These are phyloP conservation scores for Ptilorrhoa leucosticta DNA, from an alignment of 2,113 vertebrate genomes.

Conservation along the genomic window DNA sequence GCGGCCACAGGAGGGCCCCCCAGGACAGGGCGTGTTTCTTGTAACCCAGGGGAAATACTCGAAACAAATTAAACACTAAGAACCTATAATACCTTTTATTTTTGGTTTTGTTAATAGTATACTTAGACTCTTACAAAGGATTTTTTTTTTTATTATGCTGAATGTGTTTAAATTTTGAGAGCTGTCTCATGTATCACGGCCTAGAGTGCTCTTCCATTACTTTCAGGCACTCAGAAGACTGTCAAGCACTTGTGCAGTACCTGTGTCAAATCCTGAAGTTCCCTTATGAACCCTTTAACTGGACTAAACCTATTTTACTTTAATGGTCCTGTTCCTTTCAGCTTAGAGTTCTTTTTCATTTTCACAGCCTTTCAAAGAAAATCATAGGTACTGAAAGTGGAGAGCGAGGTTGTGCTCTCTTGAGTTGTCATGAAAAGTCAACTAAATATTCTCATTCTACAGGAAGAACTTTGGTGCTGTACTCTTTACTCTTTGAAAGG, in stretches of 20 bases:
- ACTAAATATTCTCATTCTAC: not conserved
- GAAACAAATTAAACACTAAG: not conserved
- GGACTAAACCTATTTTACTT: not conserved
- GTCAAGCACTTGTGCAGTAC: not conserved
- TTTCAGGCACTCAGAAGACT: not conserved
- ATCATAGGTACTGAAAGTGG: not conserved
- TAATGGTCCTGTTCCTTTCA: not conserved
- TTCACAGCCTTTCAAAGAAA: not conserved
- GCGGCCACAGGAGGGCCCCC: constrained; percentile 69
- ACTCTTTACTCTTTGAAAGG: not conserved
- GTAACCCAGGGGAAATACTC: not conserved
- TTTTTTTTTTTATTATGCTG: not conserved
- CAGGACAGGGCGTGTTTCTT: constrained; percentile 25
- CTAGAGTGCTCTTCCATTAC: not conserved
- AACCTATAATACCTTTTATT: not conserved
- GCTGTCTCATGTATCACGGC: not conserved
- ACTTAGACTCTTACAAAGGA: not conserved
- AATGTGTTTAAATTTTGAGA: not conserved
- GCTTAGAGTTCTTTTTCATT: not conserved
- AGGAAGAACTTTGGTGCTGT: not conserved
- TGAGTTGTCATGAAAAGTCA: not conserved
- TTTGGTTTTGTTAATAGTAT: not conserved
- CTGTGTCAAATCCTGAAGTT: not conserved
- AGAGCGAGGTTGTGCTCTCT: not conserved
- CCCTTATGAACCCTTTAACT: not conserved